Base-by-base conservation (phyloP, 2,797 vertebrate species). In the Austrolebias charrua region DNA sequence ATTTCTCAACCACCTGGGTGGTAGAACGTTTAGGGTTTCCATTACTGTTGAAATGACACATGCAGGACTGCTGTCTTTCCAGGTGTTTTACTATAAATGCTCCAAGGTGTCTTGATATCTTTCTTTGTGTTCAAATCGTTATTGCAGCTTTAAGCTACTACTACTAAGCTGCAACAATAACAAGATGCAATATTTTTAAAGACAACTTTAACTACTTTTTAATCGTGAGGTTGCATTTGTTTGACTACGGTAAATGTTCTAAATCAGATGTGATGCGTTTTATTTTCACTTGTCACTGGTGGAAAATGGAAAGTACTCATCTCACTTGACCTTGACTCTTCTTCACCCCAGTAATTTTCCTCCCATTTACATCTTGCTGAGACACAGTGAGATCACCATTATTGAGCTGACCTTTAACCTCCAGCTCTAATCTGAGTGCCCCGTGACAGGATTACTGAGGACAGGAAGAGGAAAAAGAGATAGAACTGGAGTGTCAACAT, bases 11-110 rank as follows among this genome's bases (percentile, higher is more conserved):
- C 66, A 75, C 45, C 72, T 81, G 71, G 44, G 31, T 66, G 33
- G 66, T 66, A 62, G 60, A 75, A 35, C 63, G 66, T 24, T 62
- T n/a, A 50, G 68, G 38, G 72, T 68, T 79, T 76, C 51, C 59
- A 38, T 24, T 57, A 35, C 33, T 35, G 48, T 29, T 66, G 69
- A 55, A 33, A 55, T 55, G 45, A 62, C 60, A 47, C 69, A 52
- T 80, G 72, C 55, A 35, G 16, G 50, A n/a, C 44, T 19, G 35
- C 5, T 74, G 73, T 69, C 8, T 35, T 57, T 61, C 16, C 5
- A 57, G 6, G 12, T 16, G 16, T 43, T 44, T 38, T 9, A 9
- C 1, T 15, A 18, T 13, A n/a, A 19, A 31, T 6, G 2, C 4
- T 11, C 24, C 8, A 43, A n/a, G 19, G 19, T 47, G 43, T 8